These are phyloP conservation scores for Maniola jurtina DNA, from an alignment of 1,140 invertebrate species.

Conservation along the genomic window DNA sequence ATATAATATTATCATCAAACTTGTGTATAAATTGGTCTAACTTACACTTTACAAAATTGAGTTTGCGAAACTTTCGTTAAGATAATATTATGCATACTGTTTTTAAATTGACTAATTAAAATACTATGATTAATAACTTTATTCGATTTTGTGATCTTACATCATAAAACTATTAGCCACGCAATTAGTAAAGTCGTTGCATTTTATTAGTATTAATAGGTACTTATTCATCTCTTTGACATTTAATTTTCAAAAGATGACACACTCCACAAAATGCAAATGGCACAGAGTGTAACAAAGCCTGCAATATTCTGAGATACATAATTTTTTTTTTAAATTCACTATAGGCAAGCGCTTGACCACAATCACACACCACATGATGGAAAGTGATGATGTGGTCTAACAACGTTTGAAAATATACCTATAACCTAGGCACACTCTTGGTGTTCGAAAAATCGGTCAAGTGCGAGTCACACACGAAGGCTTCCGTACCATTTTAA, in stretches of 20 bases:
- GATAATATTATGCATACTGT: neutral
- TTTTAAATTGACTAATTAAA: neutral
- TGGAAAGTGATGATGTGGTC: too few relatives aligned
- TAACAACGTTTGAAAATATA: too few relatives aligned
- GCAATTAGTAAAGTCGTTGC: conserved; percentile 7
- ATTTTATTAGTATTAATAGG: conserved; percentile 13
- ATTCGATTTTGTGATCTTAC: neutral
- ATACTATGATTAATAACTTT: neutral
- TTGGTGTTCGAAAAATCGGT: too few relatives aligned
- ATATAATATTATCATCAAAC: too few relatives aligned
- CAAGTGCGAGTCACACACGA: too few relatives aligned
- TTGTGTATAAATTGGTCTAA: neutral
- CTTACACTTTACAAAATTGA: neutral
- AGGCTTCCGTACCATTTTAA: too few relatives aligned
- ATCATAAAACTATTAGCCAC: conserved; percentile 3
- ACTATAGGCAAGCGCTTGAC: too few relatives aligned
- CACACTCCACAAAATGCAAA: conserved; percentile 11
- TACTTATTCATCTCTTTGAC: conserved; percentile 8
- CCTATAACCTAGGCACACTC: too few relatives aligned
- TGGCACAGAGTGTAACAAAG: conserved; percentile 1
- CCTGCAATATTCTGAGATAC: neutral
- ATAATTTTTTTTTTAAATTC: too few relatives aligned
- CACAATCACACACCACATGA: too few relatives aligned
- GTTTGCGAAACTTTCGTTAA: neutral
- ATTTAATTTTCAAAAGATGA: conserved; percentile 7